phyloP scores from a whole-genome alignment of 2,888 invertebrate genomes.

The Gerosis bhagava region DNA sequence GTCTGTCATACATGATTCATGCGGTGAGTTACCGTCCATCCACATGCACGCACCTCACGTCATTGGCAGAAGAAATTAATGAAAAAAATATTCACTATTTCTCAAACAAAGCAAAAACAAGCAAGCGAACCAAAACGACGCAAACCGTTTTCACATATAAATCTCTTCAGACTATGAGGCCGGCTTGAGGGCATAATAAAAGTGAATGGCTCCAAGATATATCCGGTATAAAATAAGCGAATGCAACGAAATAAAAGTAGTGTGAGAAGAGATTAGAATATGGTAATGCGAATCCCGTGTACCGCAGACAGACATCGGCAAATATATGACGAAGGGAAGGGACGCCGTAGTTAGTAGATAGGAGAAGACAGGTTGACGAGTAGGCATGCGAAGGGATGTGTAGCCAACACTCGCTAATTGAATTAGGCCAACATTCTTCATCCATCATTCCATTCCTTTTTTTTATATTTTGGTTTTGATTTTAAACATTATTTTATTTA shows the following conservation, averaged over 20 bases:
- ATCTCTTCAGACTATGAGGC: background rate
- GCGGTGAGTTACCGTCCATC: constrained; percentile 35
- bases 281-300: constrained; percentile 72
- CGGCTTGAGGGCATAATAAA: background rate
- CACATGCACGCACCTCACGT: constrained; percentile 37
- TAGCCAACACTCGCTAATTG: constrained; percentile 21
- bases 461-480: no score
- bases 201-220: constrained; percentile 31
- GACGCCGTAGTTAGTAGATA: no score
- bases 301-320: constrained; percentile 37
- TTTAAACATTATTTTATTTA: no score
- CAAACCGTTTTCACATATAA: background rate
- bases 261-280: constrained; percentile 41
- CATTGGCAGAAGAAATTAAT: constrained; percentile 26
- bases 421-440: constrained; percentile 15
- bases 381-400: constrained; percentile 2
- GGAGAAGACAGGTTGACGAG: constrained; percentile 7
- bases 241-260: constrained; percentile 4
- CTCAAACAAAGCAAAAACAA: no score
- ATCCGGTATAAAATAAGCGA: constrained; percentile 1
- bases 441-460: no score
- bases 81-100: constrained; percentile 10
- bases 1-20: constrained; percentile 60
- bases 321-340: constrained; percentile 45
- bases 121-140: no score